phyloP scores from a whole-genome alignment of 1,140 invertebrate genomes.

The Melanaphis sacchari region DNA sequence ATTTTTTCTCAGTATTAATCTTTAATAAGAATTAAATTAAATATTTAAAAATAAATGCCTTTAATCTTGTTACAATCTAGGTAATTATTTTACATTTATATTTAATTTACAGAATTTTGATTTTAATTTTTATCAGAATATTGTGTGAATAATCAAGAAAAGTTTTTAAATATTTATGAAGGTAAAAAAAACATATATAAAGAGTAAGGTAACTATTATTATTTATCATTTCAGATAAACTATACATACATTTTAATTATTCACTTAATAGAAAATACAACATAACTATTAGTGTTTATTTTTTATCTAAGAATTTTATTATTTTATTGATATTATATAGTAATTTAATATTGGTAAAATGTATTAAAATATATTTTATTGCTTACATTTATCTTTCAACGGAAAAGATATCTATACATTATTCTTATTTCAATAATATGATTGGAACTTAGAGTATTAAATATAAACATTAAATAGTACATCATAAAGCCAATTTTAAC shows the following conservation, averaged over 20 bases:
- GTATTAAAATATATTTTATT: neutral
- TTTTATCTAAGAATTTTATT: neutral
- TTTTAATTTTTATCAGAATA: neutral
- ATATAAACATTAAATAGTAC: neutral
- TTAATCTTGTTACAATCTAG: neutral
- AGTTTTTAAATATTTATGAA: neutral
- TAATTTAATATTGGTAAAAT: neutral
- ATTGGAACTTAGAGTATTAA: neutral
- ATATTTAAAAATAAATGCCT: no score
- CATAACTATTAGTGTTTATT: neutral
- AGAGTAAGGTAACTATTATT: neutral
- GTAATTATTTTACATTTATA: neutral
- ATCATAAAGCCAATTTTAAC: neutral
- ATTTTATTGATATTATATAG: neutral
- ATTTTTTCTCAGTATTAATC: neutral
- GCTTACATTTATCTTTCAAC: neutral
- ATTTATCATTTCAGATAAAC: neutral
- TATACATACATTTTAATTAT: neutral
- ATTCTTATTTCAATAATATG: neutral
- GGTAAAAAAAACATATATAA: neutral
- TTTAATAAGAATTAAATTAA: neutral
- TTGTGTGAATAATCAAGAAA: neutral
- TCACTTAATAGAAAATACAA: neutral
- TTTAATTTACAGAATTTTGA: no score
- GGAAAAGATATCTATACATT: neutral